Base-by-base conservation (phyloP, 2,888 invertebrate species). In the Eueremaeus valkanovi region DNA sequence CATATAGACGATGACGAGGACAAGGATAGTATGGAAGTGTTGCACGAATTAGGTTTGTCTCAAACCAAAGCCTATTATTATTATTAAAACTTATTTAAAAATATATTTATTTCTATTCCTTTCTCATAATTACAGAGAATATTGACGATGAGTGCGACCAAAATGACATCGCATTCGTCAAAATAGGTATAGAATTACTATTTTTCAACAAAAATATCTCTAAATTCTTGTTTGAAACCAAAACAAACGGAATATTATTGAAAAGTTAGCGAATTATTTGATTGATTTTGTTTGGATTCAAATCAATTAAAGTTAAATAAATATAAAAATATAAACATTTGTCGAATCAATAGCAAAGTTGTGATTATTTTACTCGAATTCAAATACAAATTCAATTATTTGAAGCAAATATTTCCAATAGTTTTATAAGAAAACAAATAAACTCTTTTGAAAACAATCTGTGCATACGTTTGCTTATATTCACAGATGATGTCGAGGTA, bases 141-240 rank as follows among this genome's bases (percentile, higher is more conserved):
- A 95, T 95, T 82, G 94, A 94, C 83, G 93, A 93, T 83, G 93
- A 94, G 85, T 93, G 93, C 85, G 93, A 94, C 83, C 87, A 89
- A 81, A 87, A 93, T 80, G 93, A 92, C 78, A 90, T 95, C 82
- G 91, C 91, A 78, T 95, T 95, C 85, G 94, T 94, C 21, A 94
- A 94, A 85, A 93, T 94, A 24, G 58, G 51, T 61, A 31, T 49
- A 11, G 21, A 66, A 3, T 36, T 24, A 6, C 11, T n/a, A n/a
- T n/a, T 21, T 72, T 9, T 1, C 11, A 16, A 3, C 2, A 13
- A 51, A 21, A n/a, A 21, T 21, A 8, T 21, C n/a, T 36, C 18
- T 63, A 33, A 63, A 55, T 5, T 94, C 82, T 91, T 90, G 78
- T 94, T 94, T 85, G 11, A 36, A 36, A 93, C n/a, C n/a, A n/a